Percentiles rank a stretch among this genome's conserved stretches.
These are phyloP conservation scores for Aphodius granarius DNA, from an alignment of 2,888 invertebrate species.

Conservation along the genomic window DNA sequence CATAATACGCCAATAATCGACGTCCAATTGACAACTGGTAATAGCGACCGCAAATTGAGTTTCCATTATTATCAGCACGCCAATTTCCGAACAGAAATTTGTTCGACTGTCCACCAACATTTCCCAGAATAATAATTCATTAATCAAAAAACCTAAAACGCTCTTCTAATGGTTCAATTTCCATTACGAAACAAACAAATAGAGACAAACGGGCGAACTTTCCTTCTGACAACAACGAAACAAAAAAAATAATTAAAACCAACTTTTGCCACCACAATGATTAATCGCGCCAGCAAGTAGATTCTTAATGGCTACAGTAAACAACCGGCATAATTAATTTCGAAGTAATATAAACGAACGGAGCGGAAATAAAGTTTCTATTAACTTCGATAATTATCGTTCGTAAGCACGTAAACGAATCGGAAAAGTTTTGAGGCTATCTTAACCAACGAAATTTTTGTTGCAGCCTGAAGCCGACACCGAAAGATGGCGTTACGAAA, in stretches of 20 bases:
- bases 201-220: neutral
- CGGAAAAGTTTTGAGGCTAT: neutral
- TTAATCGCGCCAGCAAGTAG: neutral
- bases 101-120: neutral
- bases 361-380: neutral
- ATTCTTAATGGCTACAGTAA: neutral
- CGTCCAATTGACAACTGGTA: neutral
- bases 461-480: conserved; percentile 90
- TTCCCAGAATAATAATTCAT: neutral
- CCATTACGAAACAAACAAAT: neutral
- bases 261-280: neutral
- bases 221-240: too few relatives aligned
- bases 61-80: neutral
- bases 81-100: neutral
- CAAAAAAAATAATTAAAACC: neutral
- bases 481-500: conserved; percentile 93
- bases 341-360: neutral
- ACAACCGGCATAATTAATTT: neutral
- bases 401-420: neutral
- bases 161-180: neutral
- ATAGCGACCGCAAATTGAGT: neutral
- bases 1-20: neutral
- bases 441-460: conserved; percentile 33
- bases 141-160: neutral
- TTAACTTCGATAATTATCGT: neutral